phyloP scores from a whole-genome alignment of 2,888 invertebrate species.

The Troides aeacus region DNA sequence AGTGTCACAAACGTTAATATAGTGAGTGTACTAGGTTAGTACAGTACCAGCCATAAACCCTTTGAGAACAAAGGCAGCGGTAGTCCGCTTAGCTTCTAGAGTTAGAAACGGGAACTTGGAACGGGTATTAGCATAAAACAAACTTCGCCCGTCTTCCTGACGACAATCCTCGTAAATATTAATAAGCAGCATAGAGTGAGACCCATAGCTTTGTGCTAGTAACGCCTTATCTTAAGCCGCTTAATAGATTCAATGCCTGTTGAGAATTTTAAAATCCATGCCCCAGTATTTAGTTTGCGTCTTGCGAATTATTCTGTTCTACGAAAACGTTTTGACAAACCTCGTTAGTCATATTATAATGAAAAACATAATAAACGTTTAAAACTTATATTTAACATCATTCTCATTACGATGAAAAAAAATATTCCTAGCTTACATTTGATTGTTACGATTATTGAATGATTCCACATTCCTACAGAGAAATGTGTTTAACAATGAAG shows the following conservation, averaged over 20 bases:
- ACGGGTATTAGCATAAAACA: constrained; percentile 29
- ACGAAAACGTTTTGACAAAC: neutral
- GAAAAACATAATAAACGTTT: too few relatives aligned
- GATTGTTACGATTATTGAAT: too few relatives aligned
- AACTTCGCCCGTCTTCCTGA: constrained; percentile 27
- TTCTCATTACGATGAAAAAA: too few relatives aligned
- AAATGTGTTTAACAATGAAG: too few relatives aligned
- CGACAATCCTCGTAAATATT: constrained; percentile 29
- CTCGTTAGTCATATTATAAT: too few relatives aligned
- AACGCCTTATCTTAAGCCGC: constrained; percentile 26
- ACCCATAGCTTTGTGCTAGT: constrained; percentile 11
- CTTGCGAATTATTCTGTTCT: constrained; percentile 2
- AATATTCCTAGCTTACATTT: too few relatives aligned
- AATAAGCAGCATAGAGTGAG: constrained; percentile 24
- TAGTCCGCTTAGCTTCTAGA: constrained; percentile 17
- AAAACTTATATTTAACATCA: too few relatives aligned
- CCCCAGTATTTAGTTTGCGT: constrained; percentile 12
- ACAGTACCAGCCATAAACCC: constrained; percentile 10
- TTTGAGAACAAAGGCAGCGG: constrained; percentile 23
- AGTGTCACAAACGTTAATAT: constrained; percentile 10
- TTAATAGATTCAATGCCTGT: constrained; percentile 19
- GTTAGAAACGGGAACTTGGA: constrained; percentile 22
- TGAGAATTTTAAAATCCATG: constrained; percentile 23
- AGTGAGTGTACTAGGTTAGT: neutral
- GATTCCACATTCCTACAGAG: too few relatives aligned